These are phyloP conservation scores for Fratercula arctica DNA, from an alignment of 2,797 vertebrate species.

Conservation along the genomic window DNA sequence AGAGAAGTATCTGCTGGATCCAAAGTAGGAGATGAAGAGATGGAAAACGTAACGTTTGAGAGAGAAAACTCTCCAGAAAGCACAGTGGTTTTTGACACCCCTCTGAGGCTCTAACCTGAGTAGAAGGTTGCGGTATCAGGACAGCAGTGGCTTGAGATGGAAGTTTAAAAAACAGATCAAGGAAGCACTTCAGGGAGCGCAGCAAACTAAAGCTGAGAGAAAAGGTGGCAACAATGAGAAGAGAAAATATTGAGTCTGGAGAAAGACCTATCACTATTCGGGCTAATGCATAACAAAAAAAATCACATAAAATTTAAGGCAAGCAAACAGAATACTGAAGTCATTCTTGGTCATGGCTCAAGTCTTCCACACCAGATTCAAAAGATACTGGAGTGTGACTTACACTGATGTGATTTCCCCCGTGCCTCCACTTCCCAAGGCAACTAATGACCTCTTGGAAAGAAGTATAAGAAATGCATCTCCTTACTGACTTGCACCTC, in stretches of 20 bases:
- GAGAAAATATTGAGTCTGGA: slow-evolving; percentile 24
- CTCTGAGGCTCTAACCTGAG: not conserved
- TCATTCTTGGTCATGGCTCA: not conserved
- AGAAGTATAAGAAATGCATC: not conserved
- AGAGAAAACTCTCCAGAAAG: not conserved
- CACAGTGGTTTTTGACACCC: not conserved
- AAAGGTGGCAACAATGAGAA: not conserved
- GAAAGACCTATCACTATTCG: not conserved
- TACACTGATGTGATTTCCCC: not conserved
- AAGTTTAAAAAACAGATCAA: not conserved
- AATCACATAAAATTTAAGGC: slow-evolving; percentile 12
- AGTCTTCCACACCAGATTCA: not conserved
- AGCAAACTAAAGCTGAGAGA: not conserved
- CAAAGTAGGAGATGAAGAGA: not conserved
- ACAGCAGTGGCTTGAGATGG: not conserved
- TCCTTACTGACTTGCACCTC: not conserved
- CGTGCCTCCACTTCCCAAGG: not conserved
- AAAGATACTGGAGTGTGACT: not conserved
- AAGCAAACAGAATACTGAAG: not conserved
- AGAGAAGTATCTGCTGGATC: not conserved
- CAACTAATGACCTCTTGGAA: not conserved
- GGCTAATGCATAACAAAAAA: not conserved
- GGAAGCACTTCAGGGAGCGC: not conserved
- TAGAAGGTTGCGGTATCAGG: not conserved
- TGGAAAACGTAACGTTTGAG: not conserved